Evolutionary conservation across 2,797 vertebrate species (phyloP), one percentile per base, ranked within the genome.

Genomic region (Novumbra hubbsi): DNA sequence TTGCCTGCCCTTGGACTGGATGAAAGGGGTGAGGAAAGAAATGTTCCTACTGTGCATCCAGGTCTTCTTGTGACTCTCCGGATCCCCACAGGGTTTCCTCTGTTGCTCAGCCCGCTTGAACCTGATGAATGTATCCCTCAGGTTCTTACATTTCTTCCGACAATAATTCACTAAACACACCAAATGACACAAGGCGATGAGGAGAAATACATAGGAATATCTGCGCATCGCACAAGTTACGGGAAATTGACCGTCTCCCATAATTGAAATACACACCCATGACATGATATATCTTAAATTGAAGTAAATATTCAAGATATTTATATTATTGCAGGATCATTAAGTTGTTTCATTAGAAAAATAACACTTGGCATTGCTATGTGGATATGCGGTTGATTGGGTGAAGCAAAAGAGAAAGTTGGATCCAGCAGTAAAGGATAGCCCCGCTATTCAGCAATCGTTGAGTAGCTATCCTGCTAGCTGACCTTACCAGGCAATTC

Each of bases 21-120:
- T 84, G 71, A 79, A 84, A 5, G 82, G 80, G 21, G 82, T 81
- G 15, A 84, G 67, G 52, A 84, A 84, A 0, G 77, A 76, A 77
- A 84, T 81, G 55, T 76, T 76, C 82, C 77, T 79, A 34, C 77
- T 79, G 75, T 70, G 81, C 72, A 79, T 81, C 79, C 80, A 84
- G 73, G 75, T 83, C 17, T 32, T 66, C 55, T 60, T 24, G 55
- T 24, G 21, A 66, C 77, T 77, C 30, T 79, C 77, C 1, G 72
- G 73, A 15, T 75, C 76, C 1, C 82, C 82, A 0, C 77, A 76
- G 0, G 73, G 79, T 48, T 73, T 67, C 5, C 80, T 50, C 12
- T 76, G 79, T 69, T 79, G 80, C 72, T 81, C 82, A 7, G 79
- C 74, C 0, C 77, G 74, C 49, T 79, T 81, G 49, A 81, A 75